Conservation (phyloP, 2,888 invertebrate species). For the Acanthosepion esculentum region DNA sequence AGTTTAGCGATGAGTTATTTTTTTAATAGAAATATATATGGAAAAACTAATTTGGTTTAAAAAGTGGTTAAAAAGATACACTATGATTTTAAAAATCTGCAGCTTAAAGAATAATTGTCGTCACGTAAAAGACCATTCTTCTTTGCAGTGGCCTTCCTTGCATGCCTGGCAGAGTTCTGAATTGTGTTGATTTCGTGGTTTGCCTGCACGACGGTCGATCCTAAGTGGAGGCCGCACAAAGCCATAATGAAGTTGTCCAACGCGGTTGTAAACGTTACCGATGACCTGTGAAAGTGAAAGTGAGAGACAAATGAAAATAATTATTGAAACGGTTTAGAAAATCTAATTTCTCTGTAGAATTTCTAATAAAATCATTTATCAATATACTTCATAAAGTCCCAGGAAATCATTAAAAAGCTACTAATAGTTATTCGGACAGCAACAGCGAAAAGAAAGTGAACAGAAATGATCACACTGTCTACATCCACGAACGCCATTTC, state of each 20-base stretch:
- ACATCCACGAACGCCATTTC: no score
- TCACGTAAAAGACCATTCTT: constrained; percentile 71
- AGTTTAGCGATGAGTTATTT: not conserved
- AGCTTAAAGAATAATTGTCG: constrained; percentile 42
- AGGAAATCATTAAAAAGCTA: no score
- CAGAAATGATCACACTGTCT: no score
- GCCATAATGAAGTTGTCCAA: constrained; percentile 76
- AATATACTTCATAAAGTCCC: no score
- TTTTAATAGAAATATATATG: constrained; percentile 15
- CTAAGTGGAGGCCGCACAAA: constrained; percentile 74
- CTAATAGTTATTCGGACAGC: no score
- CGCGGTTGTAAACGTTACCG: constrained; percentile 74
- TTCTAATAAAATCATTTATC: not conserved
- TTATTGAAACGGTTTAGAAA: no score
- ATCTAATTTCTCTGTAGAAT: not conserved
- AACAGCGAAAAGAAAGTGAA: no score
- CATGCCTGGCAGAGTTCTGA: constrained; percentile 76
- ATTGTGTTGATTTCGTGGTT: constrained; percentile 76
- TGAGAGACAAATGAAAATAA: no score
- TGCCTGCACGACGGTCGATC: constrained; percentile 75
- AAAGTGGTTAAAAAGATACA: constrained; percentile 40
- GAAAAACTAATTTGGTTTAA: constrained; percentile 24
- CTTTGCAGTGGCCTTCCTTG: constrained; percentile 73
- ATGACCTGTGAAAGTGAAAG: constrained; percentile 71
- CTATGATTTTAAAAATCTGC: constrained; percentile 34